A percentile compares a stretch with the other conserved stretches of the same genome.
These are phyloP conservation scores for Acromyrmex echinatior DNA, from an alignment of 1,140 invertebrate species.

Conservation along the genomic window DNA sequence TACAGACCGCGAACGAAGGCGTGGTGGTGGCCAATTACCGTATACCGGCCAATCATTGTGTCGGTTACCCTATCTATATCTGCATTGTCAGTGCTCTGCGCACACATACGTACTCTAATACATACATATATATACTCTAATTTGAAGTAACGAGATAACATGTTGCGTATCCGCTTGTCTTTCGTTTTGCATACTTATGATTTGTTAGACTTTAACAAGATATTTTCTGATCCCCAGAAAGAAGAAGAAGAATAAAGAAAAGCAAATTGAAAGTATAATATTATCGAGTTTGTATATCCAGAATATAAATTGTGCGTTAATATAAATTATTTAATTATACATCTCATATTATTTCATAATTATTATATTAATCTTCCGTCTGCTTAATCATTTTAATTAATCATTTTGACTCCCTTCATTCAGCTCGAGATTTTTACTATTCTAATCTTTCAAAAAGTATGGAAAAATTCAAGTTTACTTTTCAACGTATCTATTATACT, in stretches of 20 bases:
- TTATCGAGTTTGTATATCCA: background rate
- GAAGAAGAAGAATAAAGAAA: background rate
- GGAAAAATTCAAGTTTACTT: too few species aligned
- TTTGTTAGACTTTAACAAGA: background rate
- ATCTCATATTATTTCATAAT: background rate
- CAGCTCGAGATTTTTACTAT: too few species aligned
- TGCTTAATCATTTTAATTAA: too few species aligned
- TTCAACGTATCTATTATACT: too few species aligned
- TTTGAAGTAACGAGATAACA: slow-evolving; percentile 44
- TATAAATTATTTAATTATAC: background rate
- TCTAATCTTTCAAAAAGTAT: too few species aligned
- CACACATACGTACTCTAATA: background rate
- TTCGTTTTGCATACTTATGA: background rate
- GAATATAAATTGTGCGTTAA: background rate
- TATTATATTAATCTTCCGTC: too few species aligned
- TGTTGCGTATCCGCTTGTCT: background rate
- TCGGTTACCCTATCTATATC: slow-evolving; percentile 29
- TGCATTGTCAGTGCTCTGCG: background rate
- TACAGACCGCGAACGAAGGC: slow-evolving; percentile 1
- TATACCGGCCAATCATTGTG: slow-evolving; percentile 38
- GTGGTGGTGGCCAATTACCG: slow-evolving; percentile 24
- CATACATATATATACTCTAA: background rate
- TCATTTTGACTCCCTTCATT: too few species aligned
- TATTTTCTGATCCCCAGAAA: background rate
- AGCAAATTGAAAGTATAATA: background rate